Percentiles rank a stretch among this genome's conserved stretches.
Conservation (phyloP, 2,888 invertebrate species). For the Hydrotaea diabolus region DNA sequence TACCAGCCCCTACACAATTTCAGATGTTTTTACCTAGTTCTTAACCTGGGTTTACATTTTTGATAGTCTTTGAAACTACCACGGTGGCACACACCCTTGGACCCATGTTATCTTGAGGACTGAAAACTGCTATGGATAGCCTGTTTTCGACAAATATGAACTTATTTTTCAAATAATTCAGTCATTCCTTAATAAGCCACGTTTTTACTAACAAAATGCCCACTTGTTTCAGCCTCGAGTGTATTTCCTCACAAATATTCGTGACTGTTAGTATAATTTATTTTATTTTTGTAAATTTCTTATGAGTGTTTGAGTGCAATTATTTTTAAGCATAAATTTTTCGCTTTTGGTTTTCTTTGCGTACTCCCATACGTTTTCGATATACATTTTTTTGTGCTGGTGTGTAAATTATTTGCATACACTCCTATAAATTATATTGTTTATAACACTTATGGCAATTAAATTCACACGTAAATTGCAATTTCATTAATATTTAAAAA, state of each 20-base stretch:
- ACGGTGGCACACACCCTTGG: too few species aligned
- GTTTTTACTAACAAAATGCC: too few species aligned
- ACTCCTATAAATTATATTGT: slow-evolving; percentile 68
- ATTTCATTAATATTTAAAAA: slow-evolving; percentile 67
- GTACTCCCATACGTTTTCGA: background rate
- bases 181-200: too few species aligned
- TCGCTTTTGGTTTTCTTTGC: background rate
- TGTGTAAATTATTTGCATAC: slow-evolving; percentile 52
- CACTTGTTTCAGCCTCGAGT: slow-evolving; percentile 39
- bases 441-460: slow-evolving; percentile 68
- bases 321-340: slow-evolving; percentile 63
- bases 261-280: slow-evolving; percentile 21
- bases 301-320: slow-evolving; percentile 50
- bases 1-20: too few species aligned
- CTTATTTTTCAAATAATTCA: too few species aligned
- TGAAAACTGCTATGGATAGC: too few species aligned
- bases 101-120: too few species aligned
- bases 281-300: slow-evolving; percentile 43
- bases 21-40: too few species aligned
- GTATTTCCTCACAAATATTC: background rate
- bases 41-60: too few species aligned
- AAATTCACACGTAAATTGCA: slow-evolving; percentile 68
- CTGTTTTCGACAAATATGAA: too few species aligned
- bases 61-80: too few species aligned
- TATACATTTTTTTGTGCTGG: background rate